Percentiles rank a stretch among this genome's conserved stretches.
These are phyloP conservation scores for Drosophila affinis DNA, from an alignment of 2,888 invertebrate genomes.

Conservation along the genomic window DNA sequence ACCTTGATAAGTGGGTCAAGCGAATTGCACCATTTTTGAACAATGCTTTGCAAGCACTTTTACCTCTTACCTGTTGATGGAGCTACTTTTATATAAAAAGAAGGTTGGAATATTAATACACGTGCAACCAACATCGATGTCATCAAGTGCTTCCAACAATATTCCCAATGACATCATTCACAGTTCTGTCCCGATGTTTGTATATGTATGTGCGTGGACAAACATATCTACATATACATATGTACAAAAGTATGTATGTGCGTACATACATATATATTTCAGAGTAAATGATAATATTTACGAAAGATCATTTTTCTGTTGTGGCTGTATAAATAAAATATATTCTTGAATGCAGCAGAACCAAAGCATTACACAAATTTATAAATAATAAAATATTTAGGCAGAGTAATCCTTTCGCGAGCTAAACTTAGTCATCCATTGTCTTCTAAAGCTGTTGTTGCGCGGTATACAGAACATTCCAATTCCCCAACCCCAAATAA, in stretches of 20 bases:
- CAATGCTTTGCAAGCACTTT: conserved; percentile 7
- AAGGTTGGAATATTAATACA: conserved; percentile 31
- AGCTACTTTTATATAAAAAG: neutral
- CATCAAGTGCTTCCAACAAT: conserved; percentile 27
- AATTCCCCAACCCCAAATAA: conserved; percentile 21
- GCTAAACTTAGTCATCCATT: conserved; percentile 14
- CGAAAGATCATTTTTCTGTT: too few relatives aligned
- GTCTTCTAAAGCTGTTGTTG: conserved; percentile 11
- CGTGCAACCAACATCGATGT: conserved; percentile 26
- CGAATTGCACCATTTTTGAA: conserved; percentile 2
- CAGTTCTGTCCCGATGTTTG: conserved; percentile 6
- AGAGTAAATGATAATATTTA: too few relatives aligned
- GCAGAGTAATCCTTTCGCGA: neutral
- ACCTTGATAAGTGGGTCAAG: conserved; percentile 10
- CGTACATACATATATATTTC: neutral
- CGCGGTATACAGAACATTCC: conserved; percentile 2
- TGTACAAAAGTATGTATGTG: neutral
- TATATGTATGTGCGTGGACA: neutral
- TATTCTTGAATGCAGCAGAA: too few relatives aligned
- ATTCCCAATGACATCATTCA: conserved; percentile 64
- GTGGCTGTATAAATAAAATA: too few relatives aligned
- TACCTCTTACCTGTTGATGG: neutral
- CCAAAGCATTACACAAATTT: too few relatives aligned
- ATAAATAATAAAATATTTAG: too few relatives aligned
- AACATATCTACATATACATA: neutral